These are phyloP conservation scores for Tangara arthus DNA, from an alignment of 2,797 vertebrate genomes.

Conservation along the genomic window DNA sequence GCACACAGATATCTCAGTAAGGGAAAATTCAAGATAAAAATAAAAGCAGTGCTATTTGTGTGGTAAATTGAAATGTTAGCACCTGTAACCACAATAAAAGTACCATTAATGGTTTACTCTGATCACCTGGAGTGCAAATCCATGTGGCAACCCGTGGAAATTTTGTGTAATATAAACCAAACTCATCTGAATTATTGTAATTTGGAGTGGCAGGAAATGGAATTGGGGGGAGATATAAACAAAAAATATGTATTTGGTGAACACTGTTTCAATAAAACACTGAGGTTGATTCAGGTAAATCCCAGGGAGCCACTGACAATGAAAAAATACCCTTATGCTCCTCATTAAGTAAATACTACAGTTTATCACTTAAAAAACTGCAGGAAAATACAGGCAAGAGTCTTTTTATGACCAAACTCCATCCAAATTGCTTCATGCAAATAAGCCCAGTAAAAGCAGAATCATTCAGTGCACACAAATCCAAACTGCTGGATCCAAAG, in stretches of 20 bases:
- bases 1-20: neutral
- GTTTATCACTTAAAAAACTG: neutral
- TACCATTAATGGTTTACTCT: neutral
- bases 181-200: neutral
- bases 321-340: neutral
- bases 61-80: neutral
- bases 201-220: neutral
- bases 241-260: neutral
- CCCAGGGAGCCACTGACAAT: neutral
- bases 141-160: neutral
- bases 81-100: neutral
- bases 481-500: neutral
- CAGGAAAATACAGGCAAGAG: conserved; percentile 1
- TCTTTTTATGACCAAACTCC: neutral
- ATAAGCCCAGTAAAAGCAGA: neutral
- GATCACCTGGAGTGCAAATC: neutral
- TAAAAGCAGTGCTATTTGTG: neutral
- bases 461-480: neutral
- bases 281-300: neutral
- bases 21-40: neutral
- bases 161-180: neutral
- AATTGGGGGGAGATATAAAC: neutral
- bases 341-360: neutral
- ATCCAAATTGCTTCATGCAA: conserved; percentile 35
- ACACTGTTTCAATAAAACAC: neutral